A percentile compares a stretch with the other conserved stretches of the same genome.
phyloP scores from a whole-genome alignment of 1,140 invertebrate species.

The Bombyx mandarina region DNA sequence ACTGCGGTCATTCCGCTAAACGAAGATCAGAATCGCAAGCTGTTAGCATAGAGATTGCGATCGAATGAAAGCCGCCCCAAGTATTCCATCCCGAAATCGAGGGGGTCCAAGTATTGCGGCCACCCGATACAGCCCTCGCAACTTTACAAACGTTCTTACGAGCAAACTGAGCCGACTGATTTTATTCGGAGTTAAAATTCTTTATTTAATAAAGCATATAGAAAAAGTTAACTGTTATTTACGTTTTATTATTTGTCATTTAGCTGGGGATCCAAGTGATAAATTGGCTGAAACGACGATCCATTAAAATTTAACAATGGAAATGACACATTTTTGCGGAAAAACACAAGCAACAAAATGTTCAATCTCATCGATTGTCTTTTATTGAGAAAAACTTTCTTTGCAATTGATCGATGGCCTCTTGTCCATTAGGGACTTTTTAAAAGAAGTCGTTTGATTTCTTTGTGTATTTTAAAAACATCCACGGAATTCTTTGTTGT shows the following conservation, averaged over 20 bases:
- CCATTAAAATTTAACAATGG: conserved; percentile 15
- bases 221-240: too few relatives aligned
- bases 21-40: conserved; percentile 70
- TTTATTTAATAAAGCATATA: too few relatives aligned
- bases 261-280: conserved; percentile 6
- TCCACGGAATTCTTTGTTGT: conserved; percentile 45
- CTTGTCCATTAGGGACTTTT: conserved; percentile 66
- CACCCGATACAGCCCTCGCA: conserved; percentile 50
- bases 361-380: conserved; percentile 55
- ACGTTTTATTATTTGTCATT: background rate
- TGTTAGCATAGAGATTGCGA: conserved; percentile 71
- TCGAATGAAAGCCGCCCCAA: conserved; percentile 63
- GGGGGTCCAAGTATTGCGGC: conserved; percentile 57
- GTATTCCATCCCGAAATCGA: conserved; percentile 64
- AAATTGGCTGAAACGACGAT: conserved; percentile 16
- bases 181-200: conserved; percentile 28
- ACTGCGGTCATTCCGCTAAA: conserved; percentile 69
- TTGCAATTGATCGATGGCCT: conserved; percentile 67
- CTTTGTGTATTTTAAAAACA: conserved; percentile 57
- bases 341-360: conserved; percentile 30
- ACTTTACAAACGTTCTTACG: conserved; percentile 50
- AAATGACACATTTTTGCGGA: conserved; percentile 24
- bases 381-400: conserved; percentile 59
- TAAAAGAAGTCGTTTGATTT: conserved; percentile 66
- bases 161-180: conserved; percentile 37